phyloP scores from a whole-genome alignment of 2,888 invertebrate species.

The Aporophyla nigra region DNA sequence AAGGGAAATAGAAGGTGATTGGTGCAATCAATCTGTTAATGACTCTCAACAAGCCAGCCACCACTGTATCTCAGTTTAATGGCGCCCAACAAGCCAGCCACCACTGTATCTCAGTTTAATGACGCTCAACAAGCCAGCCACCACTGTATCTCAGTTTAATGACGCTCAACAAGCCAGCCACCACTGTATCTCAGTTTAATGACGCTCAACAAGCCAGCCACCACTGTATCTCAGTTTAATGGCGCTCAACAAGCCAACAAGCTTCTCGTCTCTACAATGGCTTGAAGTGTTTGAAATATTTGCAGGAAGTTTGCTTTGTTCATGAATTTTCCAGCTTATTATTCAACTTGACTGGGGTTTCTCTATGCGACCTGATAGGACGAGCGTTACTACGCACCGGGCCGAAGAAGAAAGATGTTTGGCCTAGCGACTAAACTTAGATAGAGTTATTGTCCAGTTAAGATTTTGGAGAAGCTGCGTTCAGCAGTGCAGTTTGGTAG shows the following conservation, averaged over 20 bases:
- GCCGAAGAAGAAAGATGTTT: neutral
- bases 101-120: neutral
- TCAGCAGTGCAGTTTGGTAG: neutral
- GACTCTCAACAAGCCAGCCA: constrained; percentile 9
- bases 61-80: neutral
- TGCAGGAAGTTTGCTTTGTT: neutral
- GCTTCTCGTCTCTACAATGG: neutral
- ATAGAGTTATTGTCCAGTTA: neutral
- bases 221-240: neutral
- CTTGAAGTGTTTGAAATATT: neutral
- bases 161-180: constrained; percentile 12
- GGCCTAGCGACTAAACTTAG: neutral
- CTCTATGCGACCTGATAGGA: neutral
- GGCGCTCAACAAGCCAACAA: constrained; percentile 1
- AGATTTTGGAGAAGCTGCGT: neutral
- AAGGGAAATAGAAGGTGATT: neutral
- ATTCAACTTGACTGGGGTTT: neutral
- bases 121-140: constrained; percentile 10
- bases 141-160: neutral
- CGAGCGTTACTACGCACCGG: neutral
- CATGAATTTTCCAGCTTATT: neutral
- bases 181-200: too few species aligned
- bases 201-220: constrained; percentile 9
- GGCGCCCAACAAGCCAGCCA: neutral
- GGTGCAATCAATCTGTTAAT: neutral